Conservation (phyloP, 2,797 vertebrate species). For the Bryconaethiops microstoma region DNA sequence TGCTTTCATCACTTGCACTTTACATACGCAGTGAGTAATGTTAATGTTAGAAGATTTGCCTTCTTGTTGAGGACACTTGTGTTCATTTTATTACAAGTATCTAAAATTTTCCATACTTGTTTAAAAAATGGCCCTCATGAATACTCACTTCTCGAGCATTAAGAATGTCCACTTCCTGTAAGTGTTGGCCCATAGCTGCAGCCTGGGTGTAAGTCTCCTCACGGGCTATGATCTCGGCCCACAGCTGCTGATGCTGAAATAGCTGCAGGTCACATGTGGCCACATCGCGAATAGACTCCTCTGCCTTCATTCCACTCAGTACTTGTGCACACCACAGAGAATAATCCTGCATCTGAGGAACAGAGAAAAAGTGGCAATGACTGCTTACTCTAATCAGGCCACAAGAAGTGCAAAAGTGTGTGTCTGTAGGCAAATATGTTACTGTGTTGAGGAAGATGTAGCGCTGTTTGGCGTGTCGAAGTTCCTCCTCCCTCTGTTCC, state of each 20-base stretch:
- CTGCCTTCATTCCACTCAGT: conserved; percentile 75
- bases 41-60: neutral
- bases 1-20: neutral
- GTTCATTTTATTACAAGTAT: neutral
- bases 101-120: neutral
- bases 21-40: too few species aligned
- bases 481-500: conserved; percentile 73
- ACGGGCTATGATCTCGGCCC: conserved; percentile 80
- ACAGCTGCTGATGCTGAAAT: conserved; percentile 81
- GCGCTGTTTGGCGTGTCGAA: conserved; percentile 72
- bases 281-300: conserved; percentile 80
- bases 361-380: neutral
- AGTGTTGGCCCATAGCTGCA: conserved; percentile 75
- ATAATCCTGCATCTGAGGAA: conserved; percentile 81
- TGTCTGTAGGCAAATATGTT: conserved; percentile 14
- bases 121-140: neutral
- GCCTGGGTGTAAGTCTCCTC: conserved; percentile 75
- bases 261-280: conserved; percentile 75
- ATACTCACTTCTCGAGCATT: conserved; percentile 74
- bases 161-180: conserved; percentile 66
- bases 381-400: neutral
- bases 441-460: conserved; percentile 81
- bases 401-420: neutral
- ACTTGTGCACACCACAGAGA: conserved; percentile 81
- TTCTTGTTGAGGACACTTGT: neutral